A percentile compares a stretch with the other conserved stretches of the same genome.
These are phyloP conservation scores for Tridacna crocea DNA, from an alignment of 2,888 invertebrate species.

Conservation along the genomic window DNA sequence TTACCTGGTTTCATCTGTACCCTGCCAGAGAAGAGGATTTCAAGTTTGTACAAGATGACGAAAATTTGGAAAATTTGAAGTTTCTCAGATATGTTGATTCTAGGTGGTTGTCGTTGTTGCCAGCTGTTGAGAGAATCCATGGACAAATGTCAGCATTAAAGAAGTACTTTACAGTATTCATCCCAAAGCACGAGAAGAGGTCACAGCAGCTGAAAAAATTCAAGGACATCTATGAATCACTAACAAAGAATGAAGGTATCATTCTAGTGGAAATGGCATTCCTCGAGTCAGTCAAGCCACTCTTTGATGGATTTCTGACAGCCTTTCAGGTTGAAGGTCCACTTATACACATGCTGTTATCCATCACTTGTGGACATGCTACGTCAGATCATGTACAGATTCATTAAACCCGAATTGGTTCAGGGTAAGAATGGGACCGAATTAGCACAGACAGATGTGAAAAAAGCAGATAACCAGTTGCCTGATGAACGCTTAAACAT, in stretches of 20 bases:
- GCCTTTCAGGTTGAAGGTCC: slow-evolving; percentile 26
- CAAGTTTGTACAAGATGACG: slow-evolving; percentile 15
- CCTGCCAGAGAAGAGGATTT: slow-evolving; percentile 29
- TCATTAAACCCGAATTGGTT: slow-evolving; percentile 20
- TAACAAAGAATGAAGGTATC: slow-evolving; percentile 31
- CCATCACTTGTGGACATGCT: slow-evolving; percentile 30
- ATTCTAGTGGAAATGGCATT: slow-evolving; percentile 30
- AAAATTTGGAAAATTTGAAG: slow-evolving; percentile 28
- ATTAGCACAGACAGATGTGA: slow-evolving; percentile 17
- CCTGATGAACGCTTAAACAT: slow-evolving; percentile 17
- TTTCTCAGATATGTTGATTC: slow-evolving; percentile 29
- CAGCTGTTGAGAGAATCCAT: slow-evolving; percentile 23
- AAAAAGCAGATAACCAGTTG: slow-evolving; percentile 23
- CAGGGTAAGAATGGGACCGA: slow-evolving; percentile 22
- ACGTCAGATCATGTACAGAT: slow-evolving; percentile 26
- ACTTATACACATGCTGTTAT: slow-evolving; percentile 29
- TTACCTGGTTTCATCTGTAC: slow-evolving; percentile 27
- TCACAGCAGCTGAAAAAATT: slow-evolving; percentile 28
- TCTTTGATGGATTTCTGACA: slow-evolving; percentile 18
- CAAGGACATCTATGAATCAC: slow-evolving; percentile 35
- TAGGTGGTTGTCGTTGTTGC: slow-evolving; percentile 26
- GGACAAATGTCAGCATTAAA: slow-evolving; percentile 24
- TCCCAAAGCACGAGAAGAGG: slow-evolving; percentile 32
- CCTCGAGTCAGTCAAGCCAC: slow-evolving; percentile 1
- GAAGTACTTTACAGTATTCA: slow-evolving; percentile 26